phyloP scores from a whole-genome alignment of 2,113 vertebrate species.

The Hucho hucho region DNA sequence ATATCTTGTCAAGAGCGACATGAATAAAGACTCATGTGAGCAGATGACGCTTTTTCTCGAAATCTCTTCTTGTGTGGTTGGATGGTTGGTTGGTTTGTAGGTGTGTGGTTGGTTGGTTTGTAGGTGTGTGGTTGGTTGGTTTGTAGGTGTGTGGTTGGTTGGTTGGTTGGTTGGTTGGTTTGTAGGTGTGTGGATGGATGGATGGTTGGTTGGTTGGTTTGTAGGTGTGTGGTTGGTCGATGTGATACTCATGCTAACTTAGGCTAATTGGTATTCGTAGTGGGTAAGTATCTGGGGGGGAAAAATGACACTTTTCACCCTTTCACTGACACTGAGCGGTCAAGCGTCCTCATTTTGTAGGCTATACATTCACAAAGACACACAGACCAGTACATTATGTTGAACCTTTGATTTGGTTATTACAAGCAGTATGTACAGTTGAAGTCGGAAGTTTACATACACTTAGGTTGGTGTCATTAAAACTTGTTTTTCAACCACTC shows the following conservation, averaged over 20 bases:
- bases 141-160: too few species aligned
- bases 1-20: neutral
- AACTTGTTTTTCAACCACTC: too few species aligned
- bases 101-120: too few species aligned
- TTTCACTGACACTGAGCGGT: constrained; percentile 7
- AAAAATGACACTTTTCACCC: neutral
- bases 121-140: too few species aligned
- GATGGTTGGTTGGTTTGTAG: too few species aligned
- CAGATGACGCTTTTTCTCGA: neutral
- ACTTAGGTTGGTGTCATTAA: too few species aligned
- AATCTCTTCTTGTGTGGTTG: neutral
- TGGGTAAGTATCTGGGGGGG: neutral
- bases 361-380: neutral
- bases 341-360: constrained; percentile 13
- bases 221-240: too few species aligned
- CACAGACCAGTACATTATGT: neutral
- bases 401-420: neutral
- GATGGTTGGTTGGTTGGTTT: too few species aligned
- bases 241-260: neutral
- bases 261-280: neutral
- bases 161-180: too few species aligned
- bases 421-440: neutral
- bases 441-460: too few species aligned
- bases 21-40: constrained; percentile 41
- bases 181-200: too few species aligned